A percentile compares a stretch with the other conserved stretches of the same genome.
phyloP scores from a whole-genome alignment of 1,140 invertebrate species.

The Megalonaias nervosa region DNA sequence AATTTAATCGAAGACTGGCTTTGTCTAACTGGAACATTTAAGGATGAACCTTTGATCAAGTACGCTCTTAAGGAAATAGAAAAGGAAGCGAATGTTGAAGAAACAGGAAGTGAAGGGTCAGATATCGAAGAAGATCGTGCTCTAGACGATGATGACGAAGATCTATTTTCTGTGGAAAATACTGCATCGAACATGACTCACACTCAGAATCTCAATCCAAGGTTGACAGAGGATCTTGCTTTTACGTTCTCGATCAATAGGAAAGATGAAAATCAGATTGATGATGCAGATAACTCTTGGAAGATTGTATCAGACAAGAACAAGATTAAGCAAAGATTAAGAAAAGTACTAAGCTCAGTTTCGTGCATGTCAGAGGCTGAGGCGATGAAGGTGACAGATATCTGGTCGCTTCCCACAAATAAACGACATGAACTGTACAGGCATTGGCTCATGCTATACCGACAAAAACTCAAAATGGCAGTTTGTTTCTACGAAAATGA shows the following conservation, averaged over 20 bases:
- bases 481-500: slow-evolving; percentile 11
- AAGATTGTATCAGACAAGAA: slow-evolving; percentile 2
- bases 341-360: neutral
- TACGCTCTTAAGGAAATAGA: too few relatives aligned
- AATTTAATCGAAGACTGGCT: neutral
- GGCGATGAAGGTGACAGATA: neutral
- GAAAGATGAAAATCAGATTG: neutral
- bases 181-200: slow-evolving; percentile 3
- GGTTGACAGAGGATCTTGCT: neutral
- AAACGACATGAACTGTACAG: slow-evolving; percentile 55
- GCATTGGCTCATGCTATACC: slow-evolving; percentile 49
- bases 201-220: neutral
- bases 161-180: slow-evolving; percentile 7
- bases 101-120: slow-evolving; percentile 9
- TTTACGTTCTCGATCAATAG: neutral
- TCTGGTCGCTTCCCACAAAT: slow-evolving; percentile 8
- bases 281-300: neutral
- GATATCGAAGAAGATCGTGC: slow-evolving; percentile 36
- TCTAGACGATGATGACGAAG: slow-evolving; percentile 36
- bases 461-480: slow-evolving; percentile 7
- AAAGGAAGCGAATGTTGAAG: slow-evolving; percentile 6
- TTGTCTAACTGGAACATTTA: neutral
- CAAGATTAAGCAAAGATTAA: slow-evolving; percentile 2
- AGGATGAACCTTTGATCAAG: neutral
- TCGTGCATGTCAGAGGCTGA: neutral